A percentile compares a stretch with the other conserved stretches of the same genome.
phyloP scores from a whole-genome alignment of 2,888 invertebrate genomes.

The Athetis lepigone region DNA sequence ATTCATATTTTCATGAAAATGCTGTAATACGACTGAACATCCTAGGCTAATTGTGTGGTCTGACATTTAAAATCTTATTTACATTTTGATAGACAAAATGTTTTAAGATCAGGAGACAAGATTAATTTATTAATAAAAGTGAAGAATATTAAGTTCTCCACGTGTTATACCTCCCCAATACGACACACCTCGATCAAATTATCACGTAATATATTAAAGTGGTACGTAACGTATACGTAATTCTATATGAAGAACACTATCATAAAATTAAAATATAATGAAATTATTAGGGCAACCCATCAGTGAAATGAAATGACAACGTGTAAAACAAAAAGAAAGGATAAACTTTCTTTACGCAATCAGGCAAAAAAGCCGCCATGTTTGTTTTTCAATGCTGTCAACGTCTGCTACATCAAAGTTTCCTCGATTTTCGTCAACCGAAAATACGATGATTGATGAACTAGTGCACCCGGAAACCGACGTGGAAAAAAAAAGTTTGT shows the following conservation, averaged over 20 bases:
- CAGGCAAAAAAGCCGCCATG: conserved; percentile 31
- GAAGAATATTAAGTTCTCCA: conserved; percentile 10
- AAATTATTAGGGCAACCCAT: not conserved
- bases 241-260: not conserved
- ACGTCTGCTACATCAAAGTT: conserved; percentile 55
- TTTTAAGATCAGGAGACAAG: not conserved
- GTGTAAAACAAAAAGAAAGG: conserved; percentile 17
- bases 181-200: conserved; percentile 13
- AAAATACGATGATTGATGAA: conserved; percentile 64
- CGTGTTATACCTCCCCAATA: conserved; percentile 1
- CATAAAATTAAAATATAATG: conserved; percentile 2
- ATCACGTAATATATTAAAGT: conserved; percentile 14
- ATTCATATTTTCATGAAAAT: conserved; percentile 28
- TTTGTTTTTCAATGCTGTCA: conserved; percentile 54
- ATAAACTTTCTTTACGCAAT: conserved; percentile 27
- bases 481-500: conserved; percentile 55
- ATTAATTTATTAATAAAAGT: not conserved
- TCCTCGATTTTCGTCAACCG: conserved; percentile 44
- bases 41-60: conserved; percentile 16
- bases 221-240: no score
- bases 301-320: not conserved
- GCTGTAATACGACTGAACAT: not conserved
- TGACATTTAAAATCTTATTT: conserved; percentile 21
- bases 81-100: conserved; percentile 15
- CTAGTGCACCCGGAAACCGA: conserved; percentile 58